Conservation (phyloP, 2,113 vertebrate species). For the Cyprinus carpio region DNA sequence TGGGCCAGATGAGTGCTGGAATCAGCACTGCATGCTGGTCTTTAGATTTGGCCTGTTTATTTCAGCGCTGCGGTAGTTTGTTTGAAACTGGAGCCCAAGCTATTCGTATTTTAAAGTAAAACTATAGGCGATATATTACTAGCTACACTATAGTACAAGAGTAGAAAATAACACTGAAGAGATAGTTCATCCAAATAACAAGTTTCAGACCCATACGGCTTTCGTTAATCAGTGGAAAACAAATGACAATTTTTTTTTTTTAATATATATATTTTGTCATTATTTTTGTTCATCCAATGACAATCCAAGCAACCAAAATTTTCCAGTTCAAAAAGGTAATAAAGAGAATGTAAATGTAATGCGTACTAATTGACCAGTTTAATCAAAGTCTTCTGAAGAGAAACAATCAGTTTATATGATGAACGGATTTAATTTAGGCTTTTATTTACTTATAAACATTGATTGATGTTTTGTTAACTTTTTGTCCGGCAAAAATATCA, state of each 20-base stretch:
- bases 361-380: neutral
- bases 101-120: neutral
- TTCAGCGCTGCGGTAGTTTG: neutral
- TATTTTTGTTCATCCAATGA: neutral
- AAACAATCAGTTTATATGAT: neutral
- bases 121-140: neutral
- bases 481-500: neutral
- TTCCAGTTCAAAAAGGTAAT: neutral
- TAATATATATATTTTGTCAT: neutral
- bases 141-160: too few species aligned
- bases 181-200: neutral
- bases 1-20: neutral
- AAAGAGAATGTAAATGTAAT: neutral
- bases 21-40: conserved; percentile 2
- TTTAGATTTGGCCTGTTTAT: neutral
- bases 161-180: neutral
- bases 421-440: neutral
- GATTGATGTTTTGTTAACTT: neutral
- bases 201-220: neutral
- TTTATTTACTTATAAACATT: neutral
- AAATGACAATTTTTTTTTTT: neutral
- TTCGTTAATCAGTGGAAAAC: neutral
- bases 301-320: neutral
- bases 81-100: neutral
- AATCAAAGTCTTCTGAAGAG: neutral